Evolutionary conservation across 1,140 invertebrate species (phyloP).

Genomic region (Aleiodes sp.): DNA sequence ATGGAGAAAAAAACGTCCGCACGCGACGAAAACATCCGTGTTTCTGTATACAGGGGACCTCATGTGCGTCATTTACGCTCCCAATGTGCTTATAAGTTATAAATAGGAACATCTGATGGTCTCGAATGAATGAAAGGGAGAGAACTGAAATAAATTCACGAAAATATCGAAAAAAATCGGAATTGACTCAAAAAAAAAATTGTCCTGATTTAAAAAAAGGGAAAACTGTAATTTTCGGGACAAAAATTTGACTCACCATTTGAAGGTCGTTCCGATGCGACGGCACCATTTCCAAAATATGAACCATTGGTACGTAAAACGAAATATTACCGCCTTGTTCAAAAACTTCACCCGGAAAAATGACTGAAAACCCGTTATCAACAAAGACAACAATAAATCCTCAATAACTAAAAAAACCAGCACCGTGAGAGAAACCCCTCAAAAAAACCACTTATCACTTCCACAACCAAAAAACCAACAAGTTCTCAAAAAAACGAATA

Average conservation of each 20-base stretch:
- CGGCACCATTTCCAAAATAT: constrained; percentile 64
- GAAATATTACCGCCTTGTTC: constrained; percentile 18
- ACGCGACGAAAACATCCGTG: constrained; percentile 44
- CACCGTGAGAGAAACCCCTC: not conserved
- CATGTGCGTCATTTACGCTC: constrained; percentile 27
- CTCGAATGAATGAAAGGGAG: too few species aligned
- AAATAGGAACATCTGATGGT: not conserved
- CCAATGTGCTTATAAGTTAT: constrained; percentile 2
- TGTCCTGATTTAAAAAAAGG: too few species aligned
- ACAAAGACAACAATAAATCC: too few species aligned
- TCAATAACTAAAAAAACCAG: too few species aligned
- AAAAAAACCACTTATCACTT: not conserved
- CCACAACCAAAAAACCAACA: not conserved
- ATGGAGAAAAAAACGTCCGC: constrained; percentile 43
- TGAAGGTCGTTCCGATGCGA: constrained; percentile 65
- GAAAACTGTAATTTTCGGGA: constrained; percentile 10
- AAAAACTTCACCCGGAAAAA: not conserved
- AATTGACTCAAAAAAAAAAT: too few species aligned
- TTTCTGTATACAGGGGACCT: constrained; percentile 26
- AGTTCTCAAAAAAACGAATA: not conserved
- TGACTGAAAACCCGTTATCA: not conserved
- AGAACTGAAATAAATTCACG: too few species aligned
- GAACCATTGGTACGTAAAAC: constrained; percentile 61
- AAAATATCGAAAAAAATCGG: too few species aligned
- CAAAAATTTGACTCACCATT: constrained; percentile 57